Evolutionary conservation across 2,888 invertebrate genomes (phyloP).

Genomic region (Volucella inflata): DNA sequence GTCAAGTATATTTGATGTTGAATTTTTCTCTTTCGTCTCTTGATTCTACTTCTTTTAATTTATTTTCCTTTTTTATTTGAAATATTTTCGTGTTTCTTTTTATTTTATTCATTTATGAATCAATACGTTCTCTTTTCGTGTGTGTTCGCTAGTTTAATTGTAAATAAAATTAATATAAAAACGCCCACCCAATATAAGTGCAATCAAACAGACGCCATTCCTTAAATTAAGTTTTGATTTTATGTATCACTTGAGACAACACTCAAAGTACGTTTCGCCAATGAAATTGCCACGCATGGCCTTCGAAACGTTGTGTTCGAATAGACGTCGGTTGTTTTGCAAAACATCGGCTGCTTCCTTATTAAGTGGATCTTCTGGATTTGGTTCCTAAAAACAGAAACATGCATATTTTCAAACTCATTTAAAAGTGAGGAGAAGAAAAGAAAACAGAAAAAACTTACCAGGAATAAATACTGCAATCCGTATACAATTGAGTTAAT

Average conservation of each 20-base stretch:
- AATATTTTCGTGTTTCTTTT: slow-evolving; percentile 46
- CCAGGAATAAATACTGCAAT: slow-evolving; percentile 97
- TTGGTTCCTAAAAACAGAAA: slow-evolving; percentile 91
- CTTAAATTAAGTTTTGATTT: slow-evolving; percentile 84
- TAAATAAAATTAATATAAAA: slow-evolving; percentile 83
- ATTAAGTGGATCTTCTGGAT: slow-evolving; percentile 99
- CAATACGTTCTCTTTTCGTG: slow-evolving; percentile 41
- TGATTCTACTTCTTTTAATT: slow-evolving; percentile 28
- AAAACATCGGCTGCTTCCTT: slow-evolving; percentile 99
- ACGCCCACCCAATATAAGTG: slow-evolving; percentile 81
- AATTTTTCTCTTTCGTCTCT: slow-evolving; percentile 25
- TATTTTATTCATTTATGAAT: slow-evolving; percentile 49
- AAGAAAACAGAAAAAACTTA: slow-evolving; percentile 80
- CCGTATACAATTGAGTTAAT: slow-evolving; percentile 99
- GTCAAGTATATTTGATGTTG: slow-evolving; percentile 48
- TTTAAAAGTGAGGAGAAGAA: background rate
- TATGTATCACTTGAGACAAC: slow-evolving; percentile 94
- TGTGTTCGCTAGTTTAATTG: slow-evolving; percentile 76
- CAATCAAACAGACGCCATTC: slow-evolving; percentile 81
- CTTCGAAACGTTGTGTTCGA: slow-evolving; percentile 97
- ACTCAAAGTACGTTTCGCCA: slow-evolving; percentile 96
- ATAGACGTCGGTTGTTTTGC: slow-evolving; percentile 95
- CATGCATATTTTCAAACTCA: slow-evolving; percentile 55
- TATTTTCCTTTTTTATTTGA: slow-evolving; percentile 28
- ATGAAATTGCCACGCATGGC: slow-evolving; percentile 98